Evolutionary conservation across 2,113 vertebrate species (phyloP), one percentile per base, ranked within the genome.

Genomic region (Cottus gobio): DNA sequence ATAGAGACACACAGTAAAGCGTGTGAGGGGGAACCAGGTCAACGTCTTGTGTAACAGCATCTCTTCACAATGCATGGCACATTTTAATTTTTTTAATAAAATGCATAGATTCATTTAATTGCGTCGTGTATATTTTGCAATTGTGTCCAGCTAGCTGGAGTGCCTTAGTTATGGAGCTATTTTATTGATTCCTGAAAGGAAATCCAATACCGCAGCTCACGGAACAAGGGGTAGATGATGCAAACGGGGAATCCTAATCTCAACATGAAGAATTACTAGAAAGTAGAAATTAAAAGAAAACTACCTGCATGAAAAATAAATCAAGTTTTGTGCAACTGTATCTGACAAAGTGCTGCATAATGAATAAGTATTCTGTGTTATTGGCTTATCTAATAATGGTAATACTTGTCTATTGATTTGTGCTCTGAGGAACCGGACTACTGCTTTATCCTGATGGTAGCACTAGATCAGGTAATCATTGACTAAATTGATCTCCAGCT

Each of bases 391-490:
- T 44, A 24, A 42, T 58, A 2, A 15, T 62, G 24, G 5, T 71
- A 44, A 80, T 60, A 44, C 7, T 36, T 65, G n/a, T 64, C 12
- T 39, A 60, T 54, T 67, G 63, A 61, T 80, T 50, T 68, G 24
- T 52, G 20, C 37, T 60, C 22, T 37, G 16, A 65, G 22, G 28
- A 46, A 28, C 28, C 20, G 28, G 16, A 42, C 42, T 54, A 1
- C 46, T 22, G 8, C 26, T 10, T 42, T 22, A 34, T 63, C 24
- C 44, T 69, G 12, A 74, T 31, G n/a, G 18, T 31, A 77, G 48
- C 42, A 20, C 11, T 26, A 58, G 28, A 57, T 57, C 26, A 28
- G 24, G 7, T 28, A 37, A n/a, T 61, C 7, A n/a, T 31, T 62
- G 2, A 36, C 15, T 26, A 46, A 66, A 60, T 44, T 0, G 3